These are phyloP conservation scores for Nomada lathburiana DNA, from an alignment of 2,888 invertebrate species.

Conservation along the genomic window DNA sequence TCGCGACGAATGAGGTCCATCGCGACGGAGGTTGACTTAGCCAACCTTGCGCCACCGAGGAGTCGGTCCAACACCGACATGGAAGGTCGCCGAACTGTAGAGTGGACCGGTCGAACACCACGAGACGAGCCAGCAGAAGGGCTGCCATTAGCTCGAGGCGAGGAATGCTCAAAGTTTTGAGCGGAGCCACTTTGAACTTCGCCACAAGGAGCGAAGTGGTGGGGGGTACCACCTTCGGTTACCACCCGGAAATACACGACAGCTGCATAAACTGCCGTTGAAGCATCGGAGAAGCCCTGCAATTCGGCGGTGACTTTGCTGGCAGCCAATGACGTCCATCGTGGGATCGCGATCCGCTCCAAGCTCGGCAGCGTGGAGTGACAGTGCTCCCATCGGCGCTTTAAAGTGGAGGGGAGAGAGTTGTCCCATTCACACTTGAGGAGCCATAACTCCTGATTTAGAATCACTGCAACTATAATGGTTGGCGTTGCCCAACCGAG, in stretches of 20 bases:
- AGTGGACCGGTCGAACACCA: neutral
- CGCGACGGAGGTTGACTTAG: neutral
- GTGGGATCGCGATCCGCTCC: too few species aligned
- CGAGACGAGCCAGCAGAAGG: neutral
- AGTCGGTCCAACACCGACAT: constrained; percentile 4
- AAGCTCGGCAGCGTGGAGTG: too few species aligned
- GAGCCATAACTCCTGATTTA: neutral
- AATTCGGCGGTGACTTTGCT: too few species aligned
- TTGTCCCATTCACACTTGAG: neutral
- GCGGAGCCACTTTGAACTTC: neutral
- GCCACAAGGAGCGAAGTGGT: neutral
- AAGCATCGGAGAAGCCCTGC: neutral
- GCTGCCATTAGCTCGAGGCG: constrained; percentile 3
- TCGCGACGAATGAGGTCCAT: constrained; percentile 17
- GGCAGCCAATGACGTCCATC: too few species aligned
- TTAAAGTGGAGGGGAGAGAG: too few species aligned
- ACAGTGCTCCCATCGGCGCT: too few species aligned
- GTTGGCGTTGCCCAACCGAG: neutral
- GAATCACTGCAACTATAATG: neutral
- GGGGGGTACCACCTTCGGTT: neutral
- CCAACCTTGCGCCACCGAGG: neutral
- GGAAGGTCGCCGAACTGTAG: neutral
- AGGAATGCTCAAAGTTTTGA: neutral
- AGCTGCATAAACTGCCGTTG: too few species aligned
- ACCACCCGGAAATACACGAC: neutral